These are phyloP conservation scores for Coryphaenoides rupestris DNA, from an alignment of 2,113 vertebrate species.

Conservation along the genomic window DNA sequence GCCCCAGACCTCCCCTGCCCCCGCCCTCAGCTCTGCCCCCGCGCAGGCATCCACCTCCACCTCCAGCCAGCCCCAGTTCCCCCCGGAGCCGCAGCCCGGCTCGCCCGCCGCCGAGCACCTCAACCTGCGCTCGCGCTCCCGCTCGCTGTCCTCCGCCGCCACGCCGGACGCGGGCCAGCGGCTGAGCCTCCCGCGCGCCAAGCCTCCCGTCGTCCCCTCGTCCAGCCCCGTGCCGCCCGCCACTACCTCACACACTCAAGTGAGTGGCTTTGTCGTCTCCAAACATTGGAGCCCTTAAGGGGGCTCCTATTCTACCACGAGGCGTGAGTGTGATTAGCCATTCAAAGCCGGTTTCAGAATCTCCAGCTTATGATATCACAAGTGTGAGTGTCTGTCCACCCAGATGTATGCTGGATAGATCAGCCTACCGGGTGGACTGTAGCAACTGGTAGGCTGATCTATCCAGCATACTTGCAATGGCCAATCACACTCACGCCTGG, in stretches of 20 bases:
- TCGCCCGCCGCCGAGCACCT: slow-evolving; percentile 78
- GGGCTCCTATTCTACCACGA: too few species aligned
- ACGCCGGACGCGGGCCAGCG: slow-evolving; percentile 82
- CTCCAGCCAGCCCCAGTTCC: slow-evolving; percentile 82
- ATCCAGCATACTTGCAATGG: too few species aligned
- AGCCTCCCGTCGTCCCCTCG: slow-evolving; percentile 68
- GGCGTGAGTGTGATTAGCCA: too few species aligned
- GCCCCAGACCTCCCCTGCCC: slow-evolving; percentile 81
- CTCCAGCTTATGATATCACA: too few species aligned
- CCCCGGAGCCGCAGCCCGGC: slow-evolving; percentile 81
- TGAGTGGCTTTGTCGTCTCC: slow-evolving; percentile 80
- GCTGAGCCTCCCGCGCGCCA: slow-evolving; percentile 73
- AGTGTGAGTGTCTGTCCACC: too few species aligned
- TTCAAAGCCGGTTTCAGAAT: too few species aligned
- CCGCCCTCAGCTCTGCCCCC: slow-evolving; percentile 78
- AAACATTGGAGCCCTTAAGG: too few species aligned
- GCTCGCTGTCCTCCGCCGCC: slow-evolving; percentile 75
- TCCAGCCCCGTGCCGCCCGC: slow-evolving; percentile 58
- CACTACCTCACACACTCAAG: slow-evolving; percentile 81
- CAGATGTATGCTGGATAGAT: too few species aligned
- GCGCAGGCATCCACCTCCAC: slow-evolving; percentile 78
- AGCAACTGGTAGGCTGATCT: too few species aligned
- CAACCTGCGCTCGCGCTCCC: slow-evolving; percentile 75
- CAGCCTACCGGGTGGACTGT: too few species aligned
- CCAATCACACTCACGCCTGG: too few species aligned